Evolutionary conservation across 1,140 invertebrate species (phyloP), one percentile per base, ranked within the genome.

Genomic region (Platyura marginata): DNA sequence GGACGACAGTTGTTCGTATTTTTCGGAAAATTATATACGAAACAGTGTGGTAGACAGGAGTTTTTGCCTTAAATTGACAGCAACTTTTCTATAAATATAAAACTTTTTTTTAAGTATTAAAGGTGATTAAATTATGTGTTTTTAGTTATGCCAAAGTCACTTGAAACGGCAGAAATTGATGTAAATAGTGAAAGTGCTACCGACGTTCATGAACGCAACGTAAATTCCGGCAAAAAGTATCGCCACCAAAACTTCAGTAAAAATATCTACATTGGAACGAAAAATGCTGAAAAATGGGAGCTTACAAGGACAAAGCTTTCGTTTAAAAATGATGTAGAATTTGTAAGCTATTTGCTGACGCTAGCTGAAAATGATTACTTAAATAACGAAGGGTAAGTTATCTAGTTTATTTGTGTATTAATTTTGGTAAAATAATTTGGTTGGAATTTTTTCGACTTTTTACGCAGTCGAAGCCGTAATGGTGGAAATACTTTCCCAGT

Each of bases 251-350:
- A 61, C 42, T 61, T 54, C 40, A 61, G 58, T 21, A 61, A 61
- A 42, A 61, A 61, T 48, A 61, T 61, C 33, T 61, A 61, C 32
- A 63, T 66, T 16, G 64, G 64, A 39, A 54, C 61, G 25, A 57
- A 59, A 44, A 66, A 66, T 48, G 61, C 65, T 40, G 61, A 63
- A 41, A 61, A 57, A 42, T 66, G 64, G 64, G 60, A 62, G 42
- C 54, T 58, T 41, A 55, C 63, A 46, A 56, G 60, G 44, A 57
- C 51, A 25, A 49, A 54, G 4, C 48, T 61, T 18, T 50, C 58
- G 36, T 64, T 61, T 47, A 62, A 58, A 44, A 63, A 58, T 41
- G 63, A 67, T 41, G 63, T 63, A 32, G 61, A 65, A 46, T 66
- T 67, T 49, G 59, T 64, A 1, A 57, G 55, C 18, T 61, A 62